Evolutionary conservation across 2,797 vertebrate genomes (phyloP).

Genomic region (Heteromormyrus szaboi): DNA sequence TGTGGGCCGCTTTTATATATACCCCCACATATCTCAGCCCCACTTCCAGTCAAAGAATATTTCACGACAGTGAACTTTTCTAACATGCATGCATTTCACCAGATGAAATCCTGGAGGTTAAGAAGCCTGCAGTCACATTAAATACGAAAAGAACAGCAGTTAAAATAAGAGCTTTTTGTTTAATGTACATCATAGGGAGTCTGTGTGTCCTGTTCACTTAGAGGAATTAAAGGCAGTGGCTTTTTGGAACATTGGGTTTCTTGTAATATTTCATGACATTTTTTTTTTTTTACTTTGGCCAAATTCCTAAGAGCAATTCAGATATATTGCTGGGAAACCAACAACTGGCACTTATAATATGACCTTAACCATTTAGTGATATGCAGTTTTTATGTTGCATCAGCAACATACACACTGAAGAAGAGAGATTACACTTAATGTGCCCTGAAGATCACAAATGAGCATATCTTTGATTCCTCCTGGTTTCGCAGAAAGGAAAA

Average conservation of each 20-base stretch:
- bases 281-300: background rate
- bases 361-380: constrained; percentile 5
- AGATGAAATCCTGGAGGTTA: background rate
- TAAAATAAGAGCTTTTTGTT: background rate
- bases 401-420: background rate
- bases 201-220: background rate
- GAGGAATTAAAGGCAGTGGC: background rate
- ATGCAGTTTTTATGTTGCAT: background rate
- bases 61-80: background rate
- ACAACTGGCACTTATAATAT: background rate
- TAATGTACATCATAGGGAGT: background rate
- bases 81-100: background rate
- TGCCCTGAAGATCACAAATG: background rate
- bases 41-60: background rate
- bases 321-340: background rate
- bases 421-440: constrained; percentile 4
- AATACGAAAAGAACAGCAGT: background rate
- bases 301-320: background rate
- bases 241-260: background rate
- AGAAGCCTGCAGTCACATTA: background rate
- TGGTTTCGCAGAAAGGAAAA: constrained; percentile 12
- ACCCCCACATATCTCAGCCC: background rate
- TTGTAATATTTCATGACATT: constrained; percentile 4
- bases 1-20: background rate
- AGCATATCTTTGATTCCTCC: background rate